Percentiles rank a stretch among this genome's conserved stretches.
These are phyloP conservation scores for Ganaspis sp. DNA, from an alignment of 1,140 invertebrate species.

Conservation along the genomic window DNA sequence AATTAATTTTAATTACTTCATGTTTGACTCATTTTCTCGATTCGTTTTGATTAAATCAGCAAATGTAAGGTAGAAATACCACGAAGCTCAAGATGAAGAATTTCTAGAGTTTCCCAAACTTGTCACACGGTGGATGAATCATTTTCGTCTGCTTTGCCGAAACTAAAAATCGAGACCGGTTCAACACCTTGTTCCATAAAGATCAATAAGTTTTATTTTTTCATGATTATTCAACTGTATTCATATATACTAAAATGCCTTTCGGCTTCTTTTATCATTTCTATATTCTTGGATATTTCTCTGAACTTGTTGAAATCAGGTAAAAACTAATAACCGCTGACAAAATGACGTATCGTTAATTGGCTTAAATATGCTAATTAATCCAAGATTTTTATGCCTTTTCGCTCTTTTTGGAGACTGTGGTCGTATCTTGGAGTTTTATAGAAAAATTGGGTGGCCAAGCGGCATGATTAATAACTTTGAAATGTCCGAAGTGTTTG, in stretches of 20 bases:
- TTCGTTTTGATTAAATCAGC: neutral
- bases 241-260: conserved; percentile 14
- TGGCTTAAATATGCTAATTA: conserved; percentile 24
- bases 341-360: conserved; percentile 29
- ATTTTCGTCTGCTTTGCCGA: neutral
- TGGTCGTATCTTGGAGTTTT: neutral
- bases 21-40: neutral
- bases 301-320: conserved; percentile 24
- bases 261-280: conserved; percentile 28
- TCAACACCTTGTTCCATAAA: conserved; percentile 15
- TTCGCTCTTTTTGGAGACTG: neutral
- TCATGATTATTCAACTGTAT: conserved; percentile 14
- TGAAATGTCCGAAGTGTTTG: conserved; percentile 12
- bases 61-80: neutral
- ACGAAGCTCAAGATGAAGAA: neutral
- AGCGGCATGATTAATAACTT: conserved; percentile 10
- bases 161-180: conserved; percentile 6
- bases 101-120: neutral
- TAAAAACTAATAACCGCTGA: conserved; percentile 30
- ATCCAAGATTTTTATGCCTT: neutral
- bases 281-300: neutral
- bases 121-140: neutral
- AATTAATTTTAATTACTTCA: conserved; percentile 1
- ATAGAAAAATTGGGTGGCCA: conserved; percentile 28
- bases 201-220: conserved; percentile 31